Percentiles rank a stretch among this genome's conserved stretches.
Evolutionary conservation across 30 jellyfish, hydroid and myxozoan species (phyloP).

Genomic region (Calvadosia cruxmelitensis): DNA sequence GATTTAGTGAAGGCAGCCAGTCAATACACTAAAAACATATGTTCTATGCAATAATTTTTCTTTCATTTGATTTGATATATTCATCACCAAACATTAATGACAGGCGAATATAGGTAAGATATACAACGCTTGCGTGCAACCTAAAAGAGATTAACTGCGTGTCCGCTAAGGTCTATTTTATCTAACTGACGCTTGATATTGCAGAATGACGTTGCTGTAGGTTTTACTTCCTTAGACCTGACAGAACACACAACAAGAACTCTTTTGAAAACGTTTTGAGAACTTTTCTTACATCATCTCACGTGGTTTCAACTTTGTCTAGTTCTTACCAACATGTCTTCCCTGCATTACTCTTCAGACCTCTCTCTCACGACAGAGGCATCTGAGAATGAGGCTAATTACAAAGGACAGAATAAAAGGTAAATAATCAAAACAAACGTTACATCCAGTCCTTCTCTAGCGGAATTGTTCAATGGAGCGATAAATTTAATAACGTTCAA

Average conservation of each 20-base stretch:
- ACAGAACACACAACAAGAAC: background rate
- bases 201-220: background rate
- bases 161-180: no score
- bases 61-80: no score
- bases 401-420: background rate
- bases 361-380: background rate
- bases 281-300: background rate
- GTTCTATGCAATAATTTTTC: no score
- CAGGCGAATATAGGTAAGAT: no score
- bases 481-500: background rate
- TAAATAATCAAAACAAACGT: background rate
- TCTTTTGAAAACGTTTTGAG: background rate
- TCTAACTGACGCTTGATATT: no score
- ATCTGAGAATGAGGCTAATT: background rate
- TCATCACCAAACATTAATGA: no score
- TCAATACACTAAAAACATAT: no score
- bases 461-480: background rate
- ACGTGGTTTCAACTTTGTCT: background rate
- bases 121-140: no score
- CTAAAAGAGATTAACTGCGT: no score
- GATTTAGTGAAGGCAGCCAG: no score
- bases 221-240: background rate
- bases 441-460: constrained; percentile 1
- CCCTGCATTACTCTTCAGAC: background rate
- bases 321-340: background rate